Evolutionary conservation across 2,888 invertebrate genomes (phyloP).

Genomic region (Carabus problematicus): DNA sequence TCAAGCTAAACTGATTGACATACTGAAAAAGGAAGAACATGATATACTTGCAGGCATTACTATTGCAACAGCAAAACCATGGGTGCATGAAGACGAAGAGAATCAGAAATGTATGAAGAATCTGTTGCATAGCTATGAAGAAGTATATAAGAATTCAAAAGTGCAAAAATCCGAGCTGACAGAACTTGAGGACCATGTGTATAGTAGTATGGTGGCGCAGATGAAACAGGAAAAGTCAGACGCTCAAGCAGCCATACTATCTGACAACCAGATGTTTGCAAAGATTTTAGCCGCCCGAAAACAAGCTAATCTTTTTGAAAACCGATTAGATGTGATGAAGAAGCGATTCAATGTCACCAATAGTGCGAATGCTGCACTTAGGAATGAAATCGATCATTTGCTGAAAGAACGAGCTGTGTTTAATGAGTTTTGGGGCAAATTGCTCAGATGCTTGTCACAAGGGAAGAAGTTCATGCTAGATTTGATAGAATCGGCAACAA

Average conservation of each 20-base stretch:
- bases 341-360: slow-evolving; percentile 79
- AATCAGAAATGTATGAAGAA: slow-evolving; percentile 63
- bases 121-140: slow-evolving; percentile 65
- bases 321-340: slow-evolving; percentile 77
- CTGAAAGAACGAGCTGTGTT: slow-evolving; percentile 82
- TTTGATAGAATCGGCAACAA: slow-evolving; percentile 85
- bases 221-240: slow-evolving; percentile 58
- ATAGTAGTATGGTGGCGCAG: slow-evolving; percentile 47
- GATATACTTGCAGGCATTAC: slow-evolving; percentile 69
- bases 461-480: slow-evolving; percentile 86
- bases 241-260: slow-evolving; percentile 58
- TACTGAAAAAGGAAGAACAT: slow-evolving; percentile 68
- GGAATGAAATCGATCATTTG: slow-evolving; percentile 82
- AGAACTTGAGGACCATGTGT: slow-evolving; percentile 63
- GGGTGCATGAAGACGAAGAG: slow-evolving; percentile 63
- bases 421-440: slow-evolving; percentile 80
- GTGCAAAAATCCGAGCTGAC: slow-evolving; percentile 56
- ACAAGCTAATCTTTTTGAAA: slow-evolving; percentile 72
- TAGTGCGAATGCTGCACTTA: slow-evolving; percentile 73
- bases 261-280: slow-evolving; percentile 61
- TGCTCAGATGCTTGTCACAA: slow-evolving; percentile 75
- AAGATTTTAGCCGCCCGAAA: slow-evolving; percentile 63
- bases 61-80: slow-evolving; percentile 66
- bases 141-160: slow-evolving; percentile 56
- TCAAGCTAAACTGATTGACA: slow-evolving; percentile 68